phyloP scores from a whole-genome alignment of 2,113 vertebrate genomes.

The Ornithorhynchus anatinus region DNA sequence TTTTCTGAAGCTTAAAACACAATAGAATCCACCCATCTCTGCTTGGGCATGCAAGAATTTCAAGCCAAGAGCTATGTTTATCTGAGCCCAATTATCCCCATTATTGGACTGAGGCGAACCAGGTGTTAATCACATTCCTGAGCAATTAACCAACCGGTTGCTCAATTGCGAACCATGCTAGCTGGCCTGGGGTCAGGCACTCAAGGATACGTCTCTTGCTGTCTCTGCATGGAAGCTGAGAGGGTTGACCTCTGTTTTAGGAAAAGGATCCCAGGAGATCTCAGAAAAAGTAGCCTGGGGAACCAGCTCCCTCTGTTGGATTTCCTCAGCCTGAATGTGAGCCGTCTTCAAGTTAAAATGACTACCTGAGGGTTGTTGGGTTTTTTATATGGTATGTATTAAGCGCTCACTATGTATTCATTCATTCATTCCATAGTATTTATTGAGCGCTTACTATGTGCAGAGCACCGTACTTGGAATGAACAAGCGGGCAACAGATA shows the following conservation, averaged over 20 bases:
- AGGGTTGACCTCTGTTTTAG: not conserved
- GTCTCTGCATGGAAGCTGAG: not conserved
- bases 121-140: not conserved
- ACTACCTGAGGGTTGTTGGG: no score
- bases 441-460: no score
- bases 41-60: not conserved
- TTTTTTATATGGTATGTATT: no score
- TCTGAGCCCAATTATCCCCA: not conserved
- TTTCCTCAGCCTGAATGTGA: not conserved
- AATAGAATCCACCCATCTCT: not conserved
- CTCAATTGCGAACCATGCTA: no score
- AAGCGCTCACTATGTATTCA: no score
- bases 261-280: not conserved
- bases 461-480: no score
- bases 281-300: not conserved
- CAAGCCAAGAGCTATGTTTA: not conserved
- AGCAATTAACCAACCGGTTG: no score
- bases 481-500: no score
- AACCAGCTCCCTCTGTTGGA: slow-evolving; percentile 44
- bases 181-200: not conserved
- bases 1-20: not conserved
- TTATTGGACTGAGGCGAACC: not conserved
- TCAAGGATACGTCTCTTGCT: not conserved
- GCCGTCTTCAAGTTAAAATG: not conserved
- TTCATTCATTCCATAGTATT: no score